Evolutionary conservation across 2,113 vertebrate genomes (phyloP), one percentile per base, ranked within the genome.

Genomic region (Alosa alosa): DNA sequence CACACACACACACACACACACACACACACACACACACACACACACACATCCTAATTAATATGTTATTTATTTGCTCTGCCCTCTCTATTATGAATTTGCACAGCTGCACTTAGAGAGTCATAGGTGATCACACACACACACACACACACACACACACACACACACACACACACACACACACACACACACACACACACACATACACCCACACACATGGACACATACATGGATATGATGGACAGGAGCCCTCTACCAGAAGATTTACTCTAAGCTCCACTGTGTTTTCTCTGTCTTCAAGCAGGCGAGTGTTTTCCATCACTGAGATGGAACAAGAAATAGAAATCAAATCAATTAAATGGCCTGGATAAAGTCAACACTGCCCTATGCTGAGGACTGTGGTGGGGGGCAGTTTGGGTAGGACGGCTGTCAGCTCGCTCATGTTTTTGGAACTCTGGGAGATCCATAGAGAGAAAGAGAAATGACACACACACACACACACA

Each of bases 51-150:
- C 90, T 94, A 95, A 96, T 95, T 94, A 95, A 95, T 94, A 92
- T 90, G 90, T 92, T 93, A 93, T 95, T 95, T 95, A 94, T 95
- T 94, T 94, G 91, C 90, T 94, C 91, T 91, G 86, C 84, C 36
- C 83, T 85, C 52, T 2, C 87, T 88, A 86, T 83, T 81, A 82
- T 82, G 86, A 72, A 72, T 72, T 72, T 72, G 64, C 64, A 72
- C 64, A 72, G n/a, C 64, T 25, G n/a, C 64, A 10, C n/a, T 72
- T 31, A 72, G 25, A 72, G 64, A 72, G 64, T 72, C 64, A 72
- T 31, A 31, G 64, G n/a, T 31, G 64, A 31, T 72, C 84, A 82
- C 81, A 44, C 82, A 86, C 87, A 86, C 52, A 83, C 15, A 75
- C 39, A 45, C 7, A 49, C 13, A 84, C 44, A 86, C 83, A 81